Evolutionary conservation across 2,797 vertebrate genomes (phyloP).

Genomic region (Brotula barbata): DNA sequence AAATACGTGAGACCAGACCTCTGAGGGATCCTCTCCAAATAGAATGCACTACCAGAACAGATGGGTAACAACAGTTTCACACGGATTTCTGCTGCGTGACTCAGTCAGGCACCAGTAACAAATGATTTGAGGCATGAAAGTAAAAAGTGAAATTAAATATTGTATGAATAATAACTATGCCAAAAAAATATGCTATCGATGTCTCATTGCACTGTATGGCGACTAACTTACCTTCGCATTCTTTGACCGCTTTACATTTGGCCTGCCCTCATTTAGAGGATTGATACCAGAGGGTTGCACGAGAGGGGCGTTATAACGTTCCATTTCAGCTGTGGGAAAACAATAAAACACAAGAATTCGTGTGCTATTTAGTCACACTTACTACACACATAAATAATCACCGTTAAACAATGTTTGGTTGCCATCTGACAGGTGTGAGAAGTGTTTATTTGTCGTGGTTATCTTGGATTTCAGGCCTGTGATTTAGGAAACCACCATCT

Average conservation of each 20-base stretch:
- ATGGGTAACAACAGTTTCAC: constrained; percentile 6
- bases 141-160: too few species aligned
- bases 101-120: constrained; percentile 18
- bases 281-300: constrained; percentile 5
- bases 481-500: neutral
- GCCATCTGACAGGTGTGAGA: too few species aligned
- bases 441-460: neutral
- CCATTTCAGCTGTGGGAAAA: neutral
- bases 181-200: too few species aligned
- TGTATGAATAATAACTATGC: too few species aligned
- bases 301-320: constrained; percentile 36
- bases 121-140: too few species aligned
- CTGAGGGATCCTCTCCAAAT: neutral
- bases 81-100: constrained; percentile 15
- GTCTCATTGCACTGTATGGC: neutral
- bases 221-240: constrained; percentile 37
- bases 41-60: neutral
- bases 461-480: constrained; percentile 18
- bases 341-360: neutral
- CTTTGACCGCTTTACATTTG: constrained; percentile 26
- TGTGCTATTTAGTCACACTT: fast-evolving
- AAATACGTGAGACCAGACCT: constrained; percentile 5
- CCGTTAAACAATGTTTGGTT: too few species aligned
- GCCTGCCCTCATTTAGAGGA: constrained; percentile 25
- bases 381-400: neutral